Percentiles rank a stretch among this genome's conserved stretches.
Evolutionary conservation across 2,888 invertebrate genomes (phyloP).

Genomic region (Ethmia dodecea): DNA sequence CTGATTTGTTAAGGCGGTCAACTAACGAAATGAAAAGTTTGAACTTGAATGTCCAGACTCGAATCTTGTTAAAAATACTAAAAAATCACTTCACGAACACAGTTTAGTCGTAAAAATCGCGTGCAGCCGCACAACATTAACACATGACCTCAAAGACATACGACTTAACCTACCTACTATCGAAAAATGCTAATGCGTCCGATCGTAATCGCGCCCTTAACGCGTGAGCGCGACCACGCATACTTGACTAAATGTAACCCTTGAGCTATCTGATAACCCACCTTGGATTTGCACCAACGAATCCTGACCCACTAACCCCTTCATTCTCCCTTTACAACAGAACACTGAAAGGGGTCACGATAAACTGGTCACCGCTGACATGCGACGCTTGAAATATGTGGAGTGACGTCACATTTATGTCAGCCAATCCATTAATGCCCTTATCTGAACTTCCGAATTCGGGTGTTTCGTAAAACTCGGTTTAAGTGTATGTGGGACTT

Average conservation of each 20-base stretch:
- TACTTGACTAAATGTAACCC: constrained; percentile 67
- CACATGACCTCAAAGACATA: constrained; percentile 69
- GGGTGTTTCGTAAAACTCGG: constrained; percentile 46
- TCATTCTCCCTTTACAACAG: neutral
- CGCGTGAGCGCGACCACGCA: constrained; percentile 70
- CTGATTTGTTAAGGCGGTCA: too few relatives aligned
- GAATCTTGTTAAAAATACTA: too few relatives aligned
- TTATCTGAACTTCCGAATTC: constrained; percentile 73
- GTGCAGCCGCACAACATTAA: constrained; percentile 45
- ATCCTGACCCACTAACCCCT: constrained; percentile 35
- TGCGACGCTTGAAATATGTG: constrained; percentile 73
- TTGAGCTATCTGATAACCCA: constrained; percentile 68
- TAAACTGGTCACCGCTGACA: constrained; percentile 39
- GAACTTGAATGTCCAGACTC: too few relatives aligned
- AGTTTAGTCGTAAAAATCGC: constrained; percentile 43
- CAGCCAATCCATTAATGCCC: constrained; percentile 74
- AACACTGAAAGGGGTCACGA: constrained; percentile 24
- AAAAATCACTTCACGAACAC: too few relatives aligned
- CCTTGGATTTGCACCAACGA: constrained; percentile 33
- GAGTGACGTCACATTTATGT: constrained; percentile 75
- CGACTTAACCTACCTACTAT: constrained; percentile 35
- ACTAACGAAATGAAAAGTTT: too few relatives aligned
- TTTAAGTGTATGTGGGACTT: constrained; percentile 46
- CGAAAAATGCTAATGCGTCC: constrained; percentile 67
- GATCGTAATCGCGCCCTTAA: constrained; percentile 58